Percentiles rank a stretch among this genome's conserved stretches.
Evolutionary conservation across 1,140 invertebrate species (phyloP).

Genomic region (Drosophila pruinosa): DNA sequence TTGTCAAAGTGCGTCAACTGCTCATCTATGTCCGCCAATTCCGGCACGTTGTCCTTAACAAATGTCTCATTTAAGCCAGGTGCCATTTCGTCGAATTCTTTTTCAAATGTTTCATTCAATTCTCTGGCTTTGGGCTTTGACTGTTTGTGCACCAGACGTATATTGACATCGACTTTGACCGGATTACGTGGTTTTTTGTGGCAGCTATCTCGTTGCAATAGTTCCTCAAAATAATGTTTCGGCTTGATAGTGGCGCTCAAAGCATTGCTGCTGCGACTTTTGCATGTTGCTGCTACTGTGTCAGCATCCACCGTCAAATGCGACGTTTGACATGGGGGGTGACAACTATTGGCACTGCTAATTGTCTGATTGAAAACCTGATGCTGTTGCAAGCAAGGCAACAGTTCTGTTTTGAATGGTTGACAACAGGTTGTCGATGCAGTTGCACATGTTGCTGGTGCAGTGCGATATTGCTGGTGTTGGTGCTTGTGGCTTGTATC

Average conservation of each 20-base stretch:
- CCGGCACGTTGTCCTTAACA: constrained; percentile 53
- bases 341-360: constrained; percentile 52
- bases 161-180: constrained; percentile 91
- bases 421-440: constrained; percentile 49
- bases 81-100: constrained; percentile 61
- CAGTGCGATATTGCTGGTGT: constrained; percentile 37
- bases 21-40: constrained; percentile 57
- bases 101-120: constrained; percentile 60
- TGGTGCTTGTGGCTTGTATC: constrained; percentile 55
- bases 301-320: constrained; percentile 76
- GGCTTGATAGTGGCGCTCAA: constrained; percentile 65
- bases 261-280: constrained; percentile 58
- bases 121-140: constrained; percentile 58
- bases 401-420: constrained; percentile 70
- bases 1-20: constrained; percentile 52
- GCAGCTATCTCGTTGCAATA: constrained; percentile 64
- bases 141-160: constrained; percentile 87
- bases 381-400: constrained; percentile 82
- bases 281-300: constrained; percentile 44
- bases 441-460: constrained; percentile 23
- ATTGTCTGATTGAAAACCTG: constrained; percentile 79
- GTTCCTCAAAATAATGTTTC: constrained; percentile 62
- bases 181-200: constrained; percentile 64
- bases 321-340: constrained; percentile 67
- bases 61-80: constrained; percentile 64